These are phyloP conservation scores for Equus przewalskii DNA, from an alignment of 2,113 vertebrate genomes.

Conservation along the genomic window DNA sequence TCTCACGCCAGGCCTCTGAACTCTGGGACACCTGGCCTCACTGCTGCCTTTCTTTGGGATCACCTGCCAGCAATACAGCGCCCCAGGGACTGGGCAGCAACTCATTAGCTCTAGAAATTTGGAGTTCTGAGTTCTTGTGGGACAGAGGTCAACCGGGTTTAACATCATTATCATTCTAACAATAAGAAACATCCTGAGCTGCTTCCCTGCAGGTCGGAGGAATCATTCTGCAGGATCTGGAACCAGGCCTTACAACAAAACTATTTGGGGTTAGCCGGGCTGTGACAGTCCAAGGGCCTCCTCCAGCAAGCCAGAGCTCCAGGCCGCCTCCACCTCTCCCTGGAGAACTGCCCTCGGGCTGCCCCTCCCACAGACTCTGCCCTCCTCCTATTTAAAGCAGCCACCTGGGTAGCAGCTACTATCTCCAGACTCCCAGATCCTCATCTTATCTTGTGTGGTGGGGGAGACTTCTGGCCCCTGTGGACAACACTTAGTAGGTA, in stretches of 20 bases:
- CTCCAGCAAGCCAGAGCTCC: neutral
- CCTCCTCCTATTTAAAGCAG: neutral
- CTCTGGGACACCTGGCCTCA: neutral
- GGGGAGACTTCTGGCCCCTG: neutral
- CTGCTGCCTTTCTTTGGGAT: neutral
- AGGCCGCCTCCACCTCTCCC: neutral
- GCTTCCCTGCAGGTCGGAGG: neutral
- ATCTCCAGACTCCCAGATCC: no score
- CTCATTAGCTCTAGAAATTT: neutral
- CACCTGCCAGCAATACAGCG: neutral
- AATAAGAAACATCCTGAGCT: neutral
- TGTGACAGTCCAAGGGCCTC: neutral
- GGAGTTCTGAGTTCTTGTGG: neutral
- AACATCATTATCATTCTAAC: neutral
- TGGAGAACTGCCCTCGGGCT: neutral
- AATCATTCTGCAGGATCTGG: neutral
- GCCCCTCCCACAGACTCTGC: neutral
- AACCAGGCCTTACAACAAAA: conserved; percentile 4
- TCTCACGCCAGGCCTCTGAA: neutral
- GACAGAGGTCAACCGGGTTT: neutral
- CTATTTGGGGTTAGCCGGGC: neutral
- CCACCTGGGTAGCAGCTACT: neutral
- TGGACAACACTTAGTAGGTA: neutral
- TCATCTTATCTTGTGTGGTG: neutral
- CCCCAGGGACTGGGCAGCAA: neutral